Percentiles rank a stretch among this genome's conserved stretches.
Conservation (phyloP, 2,888 invertebrate species). For the Parapristionchus giblindavisi region DNA sequence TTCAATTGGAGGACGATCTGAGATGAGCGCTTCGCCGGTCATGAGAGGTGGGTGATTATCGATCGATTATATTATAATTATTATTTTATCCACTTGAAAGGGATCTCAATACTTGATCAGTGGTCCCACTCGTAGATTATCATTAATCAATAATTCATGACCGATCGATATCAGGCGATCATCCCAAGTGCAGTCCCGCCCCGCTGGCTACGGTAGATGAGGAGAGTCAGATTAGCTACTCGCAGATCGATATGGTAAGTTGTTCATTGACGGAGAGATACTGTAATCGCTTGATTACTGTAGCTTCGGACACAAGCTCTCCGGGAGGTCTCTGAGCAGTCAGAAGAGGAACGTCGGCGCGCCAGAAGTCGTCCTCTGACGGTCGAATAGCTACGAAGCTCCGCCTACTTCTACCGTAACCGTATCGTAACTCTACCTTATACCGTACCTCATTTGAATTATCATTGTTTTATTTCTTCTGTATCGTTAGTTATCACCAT, state of each 20-base stretch:
- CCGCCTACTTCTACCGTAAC: too few relatives aligned
- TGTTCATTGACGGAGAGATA: background rate
- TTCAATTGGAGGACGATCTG: constrained; percentile 17
- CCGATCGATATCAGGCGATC: constrained; percentile 17
- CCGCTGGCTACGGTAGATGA: constrained; percentile 37
- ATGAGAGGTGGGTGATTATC: constrained; percentile 5
- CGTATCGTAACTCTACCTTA: too few relatives aligned
- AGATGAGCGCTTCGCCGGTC: background rate
- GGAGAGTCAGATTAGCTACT: constrained; percentile 35
- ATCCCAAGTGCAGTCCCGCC: constrained; percentile 29
- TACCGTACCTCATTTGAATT: too few relatives aligned
- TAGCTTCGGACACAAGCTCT: constrained; percentile 36
- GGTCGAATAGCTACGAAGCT: constrained; percentile 35
- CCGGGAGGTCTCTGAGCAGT: constrained; percentile 25
- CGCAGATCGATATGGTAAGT: constrained; percentile 37
- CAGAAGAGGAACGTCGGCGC: constrained; percentile 28
- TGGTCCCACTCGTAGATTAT: too few relatives aligned
- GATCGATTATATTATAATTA: background rate
- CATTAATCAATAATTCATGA: too few relatives aligned
- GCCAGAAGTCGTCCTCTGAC: constrained; percentile 11
- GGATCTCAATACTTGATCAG: too few relatives aligned
- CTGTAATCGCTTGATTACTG: background rate
- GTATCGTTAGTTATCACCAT: too few relatives aligned
- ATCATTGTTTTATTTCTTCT: too few relatives aligned
- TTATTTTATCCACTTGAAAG: background rate